Percentiles rank a stretch among this genome's conserved stretches.
These are phyloP conservation scores for Xylocampa areola DNA, from an alignment of 2,888 invertebrate species.

Conservation along the genomic window DNA sequence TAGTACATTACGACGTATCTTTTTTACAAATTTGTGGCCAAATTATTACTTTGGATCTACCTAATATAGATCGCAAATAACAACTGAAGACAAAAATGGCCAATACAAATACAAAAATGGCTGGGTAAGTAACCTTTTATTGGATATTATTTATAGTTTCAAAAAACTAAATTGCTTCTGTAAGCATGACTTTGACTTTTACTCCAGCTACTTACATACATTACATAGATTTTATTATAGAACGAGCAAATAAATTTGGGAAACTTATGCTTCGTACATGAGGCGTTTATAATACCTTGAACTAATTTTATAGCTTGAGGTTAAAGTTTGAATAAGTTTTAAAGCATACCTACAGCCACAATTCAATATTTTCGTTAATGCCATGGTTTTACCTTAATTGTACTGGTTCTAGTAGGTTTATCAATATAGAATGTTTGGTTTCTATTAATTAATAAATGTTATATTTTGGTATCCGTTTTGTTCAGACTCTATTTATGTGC, in stretches of 20 bases:
- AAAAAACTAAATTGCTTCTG: background rate
- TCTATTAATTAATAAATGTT: background rate
- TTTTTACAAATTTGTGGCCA: too few relatives aligned
- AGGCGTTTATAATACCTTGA: background rate
- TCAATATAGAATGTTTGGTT: background rate
- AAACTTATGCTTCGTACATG: background rate
- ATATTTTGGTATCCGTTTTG: too few relatives aligned
- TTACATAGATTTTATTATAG: background rate
- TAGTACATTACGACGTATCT: too few relatives aligned
- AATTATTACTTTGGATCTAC: too few relatives aligned
- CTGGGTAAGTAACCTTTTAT: background rate
- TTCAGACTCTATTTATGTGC: background rate
- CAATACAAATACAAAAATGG: background rate
- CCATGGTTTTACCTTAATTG: background rate
- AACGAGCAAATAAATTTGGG: background rate
- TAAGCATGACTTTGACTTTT: slow-evolving; percentile 7
- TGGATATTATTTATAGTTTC: background rate
- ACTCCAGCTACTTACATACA: background rate
- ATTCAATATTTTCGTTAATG: background rate
- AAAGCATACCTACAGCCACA: background rate
- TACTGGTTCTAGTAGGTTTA: background rate
- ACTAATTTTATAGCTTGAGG: background rate
- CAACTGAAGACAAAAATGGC: too few relatives aligned
- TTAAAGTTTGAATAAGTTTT: background rate
- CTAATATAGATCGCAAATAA: too few relatives aligned